These are phyloP conservation scores for Cecropterus lyciades DNA, from an alignment of 1,140 invertebrate genomes.

Conservation along the genomic window DNA sequence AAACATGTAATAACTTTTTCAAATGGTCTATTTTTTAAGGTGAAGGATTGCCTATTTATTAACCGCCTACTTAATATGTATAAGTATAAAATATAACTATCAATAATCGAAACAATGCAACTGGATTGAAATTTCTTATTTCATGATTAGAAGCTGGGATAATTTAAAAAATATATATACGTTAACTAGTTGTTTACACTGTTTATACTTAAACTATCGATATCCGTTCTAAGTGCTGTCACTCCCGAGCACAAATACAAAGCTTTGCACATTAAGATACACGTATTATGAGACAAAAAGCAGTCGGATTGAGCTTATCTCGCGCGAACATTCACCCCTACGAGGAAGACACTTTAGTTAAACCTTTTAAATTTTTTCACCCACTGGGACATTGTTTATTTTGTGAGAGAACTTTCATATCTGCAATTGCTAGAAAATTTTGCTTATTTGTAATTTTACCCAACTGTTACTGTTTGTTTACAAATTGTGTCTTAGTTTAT, in stretches of 20 bases:
- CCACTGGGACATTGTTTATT: conserved; percentile 30
- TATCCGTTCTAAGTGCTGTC: background rate
- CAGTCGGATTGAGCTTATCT: conserved; percentile 51
- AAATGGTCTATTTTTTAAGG: too few relatives aligned
- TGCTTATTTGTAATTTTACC: background rate
- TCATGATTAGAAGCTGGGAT: too few relatives aligned
- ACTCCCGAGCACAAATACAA: conserved; percentile 23
- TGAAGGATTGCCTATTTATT: too few relatives aligned
- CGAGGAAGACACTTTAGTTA: conserved; percentile 35
- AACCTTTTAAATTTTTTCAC: conserved; percentile 33
- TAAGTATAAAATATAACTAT: too few relatives aligned
- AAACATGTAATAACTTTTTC: too few relatives aligned
- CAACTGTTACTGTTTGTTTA: background rate
- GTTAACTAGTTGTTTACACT: too few relatives aligned
- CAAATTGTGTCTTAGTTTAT: too few relatives aligned
- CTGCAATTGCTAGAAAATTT: conserved; percentile 11
- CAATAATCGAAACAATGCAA: too few relatives aligned
- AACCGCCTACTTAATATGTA: too few relatives aligned
- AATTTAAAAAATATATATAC: too few relatives aligned
- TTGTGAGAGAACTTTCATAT: conserved; percentile 12
- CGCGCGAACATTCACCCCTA: conserved; percentile 47
- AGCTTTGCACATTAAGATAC: conserved; percentile 51
- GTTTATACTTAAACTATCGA: too few relatives aligned
- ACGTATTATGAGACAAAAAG: conserved; percentile 59
- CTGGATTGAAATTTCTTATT: too few relatives aligned